Evolutionary conservation across 2,113 vertebrate species (phyloP), one percentile per base, ranked within the genome.

Genomic region (Solenodon paradoxus): DNA sequence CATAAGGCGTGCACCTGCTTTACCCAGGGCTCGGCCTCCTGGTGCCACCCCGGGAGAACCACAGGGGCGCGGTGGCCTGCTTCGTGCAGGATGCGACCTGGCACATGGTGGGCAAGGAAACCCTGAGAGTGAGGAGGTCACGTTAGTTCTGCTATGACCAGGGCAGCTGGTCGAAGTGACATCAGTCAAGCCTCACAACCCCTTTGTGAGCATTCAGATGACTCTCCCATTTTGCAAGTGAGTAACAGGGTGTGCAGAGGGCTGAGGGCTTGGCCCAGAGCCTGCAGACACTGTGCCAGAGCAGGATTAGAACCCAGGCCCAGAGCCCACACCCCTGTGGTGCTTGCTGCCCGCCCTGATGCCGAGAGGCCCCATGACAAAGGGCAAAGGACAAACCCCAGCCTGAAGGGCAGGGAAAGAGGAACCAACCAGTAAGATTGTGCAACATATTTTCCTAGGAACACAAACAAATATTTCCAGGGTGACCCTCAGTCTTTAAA

Each of bases 231-330:
- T 26, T 61, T 30, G 61, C 55, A 13, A 49, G 53, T 30, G n/a
- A 32, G n/a, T 6, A 59, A 19, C 61, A 53, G 5, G 20, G 42
- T 35, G 20, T 32, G 49, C 6, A 13, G 5, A 72, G 79, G 55
- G 38, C 74, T 5, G 47, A 28, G 35, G 15, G 16, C 17, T 22
- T 35, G 49, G 35, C 35, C 47, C 8, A 13, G 24, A 45, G 2
- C 45, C 74, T 38, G 0, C 9, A 38, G 38, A 19, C 38, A 20
- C 30, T 9, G 19, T 1, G 6, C 3, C 38, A 53, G 55, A 35
- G 66, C n/a, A 40, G 75, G 22, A 55, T 87, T 19, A 57, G 90
- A 91, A 77, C n/a, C 68, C 47, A 51, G 38, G 71, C n/a, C 68
- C 47, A 51, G 38, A 11, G 35, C 32, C 32, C 9, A 2, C 5